Evolutionary conservation across 2,113 vertebrate genomes (phyloP), one percentile per base, ranked within the genome.

Genomic region (Solea solea): DNA sequence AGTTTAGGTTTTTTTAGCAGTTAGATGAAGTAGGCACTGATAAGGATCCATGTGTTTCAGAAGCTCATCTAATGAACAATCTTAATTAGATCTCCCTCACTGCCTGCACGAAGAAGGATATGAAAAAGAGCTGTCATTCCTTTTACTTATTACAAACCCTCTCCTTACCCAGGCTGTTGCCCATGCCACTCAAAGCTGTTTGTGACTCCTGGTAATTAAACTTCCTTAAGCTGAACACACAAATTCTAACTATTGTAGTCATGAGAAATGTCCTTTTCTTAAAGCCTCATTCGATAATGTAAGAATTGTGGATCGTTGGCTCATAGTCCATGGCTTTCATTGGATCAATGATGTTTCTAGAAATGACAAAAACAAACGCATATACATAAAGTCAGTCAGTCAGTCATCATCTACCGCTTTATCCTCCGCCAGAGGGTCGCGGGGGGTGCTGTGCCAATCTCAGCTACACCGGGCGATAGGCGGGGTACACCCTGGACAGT

Each of bases 81-180:
- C 67, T 59, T 69, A 69, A 69, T 69, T 59, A 69, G 67, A 59
- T 69, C 46, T 59, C 46, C 46, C 46, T 25, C 34, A 51, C 34
- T 51, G 46, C 46, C 44, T 69, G 55, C 67, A 69, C 50, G n/a
- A 41, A 49, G 44, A 49, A 49, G 27, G 54, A 48, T 69, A 39
- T 49, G 44, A 57, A 69, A 68, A 68, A 68, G 53, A 69, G 54
- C 16, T 49, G 28, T 57, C 28, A 14, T 27, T 69, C 51, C 9
- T 49, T 41, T 57, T 57, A 49, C 53, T 49, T 15, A 68, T 57
- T 57, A 49, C n/a, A 68, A 68, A 57, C 53, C 44, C n/a, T 5
- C 28, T 9, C 44, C 65, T 44, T 21, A 54, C 15, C 34, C 34
- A 39, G 34, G 34, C 55, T 55, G 27, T 28, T 15, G 12, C 53